Evolutionary conservation across 2,113 vertebrate species (phyloP).

Genomic region (Bambusicola thoracicus): DNA sequence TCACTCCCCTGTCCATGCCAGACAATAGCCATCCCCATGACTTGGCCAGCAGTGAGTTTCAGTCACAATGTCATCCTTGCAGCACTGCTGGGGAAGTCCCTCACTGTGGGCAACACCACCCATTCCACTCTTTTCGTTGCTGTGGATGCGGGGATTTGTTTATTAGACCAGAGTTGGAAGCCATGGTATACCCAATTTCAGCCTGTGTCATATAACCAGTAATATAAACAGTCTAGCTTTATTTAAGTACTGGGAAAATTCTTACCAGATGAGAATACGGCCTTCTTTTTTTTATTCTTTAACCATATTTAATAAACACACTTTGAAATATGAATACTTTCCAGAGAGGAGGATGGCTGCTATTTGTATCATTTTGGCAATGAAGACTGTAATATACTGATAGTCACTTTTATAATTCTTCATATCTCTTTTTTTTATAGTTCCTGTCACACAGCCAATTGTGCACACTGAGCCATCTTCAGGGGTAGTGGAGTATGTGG

Average conservation of each 20-base stretch:
- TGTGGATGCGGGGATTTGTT: not conserved
- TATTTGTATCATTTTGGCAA: not conserved
- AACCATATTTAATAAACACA: not conserved
- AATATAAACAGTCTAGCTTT: not conserved
- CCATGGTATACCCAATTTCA: not conserved
- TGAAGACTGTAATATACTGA: not conserved
- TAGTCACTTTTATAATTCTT: not conserved
- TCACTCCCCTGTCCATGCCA: not conserved
- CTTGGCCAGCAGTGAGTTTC: fast-evolving
- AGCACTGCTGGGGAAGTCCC: not conserved
- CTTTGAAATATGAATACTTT: not conserved
- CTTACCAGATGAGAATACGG: not conserved
- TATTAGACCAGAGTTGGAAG: not conserved
- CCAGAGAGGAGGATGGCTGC: not conserved
- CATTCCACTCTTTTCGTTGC: not conserved
- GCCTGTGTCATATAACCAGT: not conserved
- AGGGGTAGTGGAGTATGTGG: constrained; percentile 79
- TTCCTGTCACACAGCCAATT: constrained; percentile 77
- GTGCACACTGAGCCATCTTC: constrained; percentile 73
- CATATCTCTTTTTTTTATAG: constrained; percentile 62
- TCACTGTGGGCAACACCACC: fast-evolving
- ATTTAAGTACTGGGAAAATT: not conserved
- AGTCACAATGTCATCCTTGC: not conserved
- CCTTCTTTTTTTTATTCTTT: not conserved
- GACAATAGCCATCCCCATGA: not conserved